Base-by-base conservation (phyloP, 2,113 vertebrate species). In the Hydropotes inermis region DNA sequence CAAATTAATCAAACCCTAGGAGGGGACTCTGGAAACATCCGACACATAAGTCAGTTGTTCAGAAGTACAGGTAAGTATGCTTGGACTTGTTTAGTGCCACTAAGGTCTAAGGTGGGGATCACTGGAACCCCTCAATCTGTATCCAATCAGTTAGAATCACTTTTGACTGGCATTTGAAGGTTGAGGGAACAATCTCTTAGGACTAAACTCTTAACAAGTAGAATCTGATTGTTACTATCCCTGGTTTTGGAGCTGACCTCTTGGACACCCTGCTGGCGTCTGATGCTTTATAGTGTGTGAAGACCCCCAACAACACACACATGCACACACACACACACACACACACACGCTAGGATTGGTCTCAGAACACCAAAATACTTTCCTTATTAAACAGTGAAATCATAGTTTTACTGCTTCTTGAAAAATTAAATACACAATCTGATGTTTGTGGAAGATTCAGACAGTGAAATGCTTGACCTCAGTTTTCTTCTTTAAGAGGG, bases 331-430 rank as follows among this genome's bases (percentile, higher is more conserved):
- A 21, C 36, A 14, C 36, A 11, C 16, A 23, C 36, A 1, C 13
- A 47, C 14, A 61, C 47, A 30, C 50, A 57, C 13, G 1, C n/a
- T 89, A 30, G 60, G 28, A 89, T 50, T 58, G 19, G 14, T 67
- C 85, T 88, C 33, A 45, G 39, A 88, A 83, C 6, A 89, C 39
- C 12, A 58, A 70, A 67, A 57, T 30, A 12, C 52, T 87, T 84
- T 10, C 14, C 57, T 88, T 87, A 90, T 47, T 33, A 58, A 89
- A 90, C 82, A 85, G n/a, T 81, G n/a, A 98, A 88, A 78, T 91
- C 83, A 78, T 27, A 36, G 5, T 55, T 97, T 25, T 10, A 27
- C 6, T 54, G 23, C n/a, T 87, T 95, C 84, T 45, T 70, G 30
- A 89, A 89, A 61, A 47, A 79, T 47, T 87, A 57, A 86, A 64